Evolutionary conservation across 2,888 invertebrate species (phyloP).

Genomic region (Chydorus sphaericus): DNA sequence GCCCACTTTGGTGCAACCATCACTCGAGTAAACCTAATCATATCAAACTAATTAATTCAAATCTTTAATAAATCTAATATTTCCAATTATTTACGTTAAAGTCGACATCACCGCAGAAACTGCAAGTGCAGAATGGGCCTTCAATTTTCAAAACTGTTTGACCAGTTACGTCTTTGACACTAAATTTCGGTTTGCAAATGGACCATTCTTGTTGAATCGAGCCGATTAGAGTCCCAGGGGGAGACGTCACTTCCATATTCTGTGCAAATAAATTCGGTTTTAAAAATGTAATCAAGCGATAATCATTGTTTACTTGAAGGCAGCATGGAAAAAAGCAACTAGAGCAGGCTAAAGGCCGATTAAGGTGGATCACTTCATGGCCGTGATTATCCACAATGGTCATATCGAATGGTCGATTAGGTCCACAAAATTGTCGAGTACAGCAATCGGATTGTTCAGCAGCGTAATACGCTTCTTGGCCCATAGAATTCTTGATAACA

Average conservation of each 20-base stretch:
- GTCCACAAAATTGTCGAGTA: constrained; percentile 69
- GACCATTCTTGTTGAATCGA: constrained; percentile 14
- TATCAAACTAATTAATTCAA: not conserved
- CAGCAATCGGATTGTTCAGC: constrained; percentile 74
- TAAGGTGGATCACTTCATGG: constrained; percentile 71
- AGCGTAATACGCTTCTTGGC: constrained; percentile 65
- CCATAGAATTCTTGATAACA: constrained; percentile 58
- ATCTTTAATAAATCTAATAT: not conserved
- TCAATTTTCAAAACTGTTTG: constrained; percentile 60
- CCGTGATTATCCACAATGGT: constrained; percentile 65
- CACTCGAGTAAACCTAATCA: constrained; percentile 31
- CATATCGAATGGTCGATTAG: constrained; percentile 70
- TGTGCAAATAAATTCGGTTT: not conserved
- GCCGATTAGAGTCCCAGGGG: constrained; percentile 12
- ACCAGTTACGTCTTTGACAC: constrained; percentile 55
- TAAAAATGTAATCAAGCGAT: not conserved
- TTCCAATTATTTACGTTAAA: constrained; percentile 44
- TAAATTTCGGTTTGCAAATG: constrained; percentile 52
- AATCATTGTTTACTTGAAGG: constrained; percentile 37
- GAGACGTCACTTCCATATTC: constrained; percentile 12
- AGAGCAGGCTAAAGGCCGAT: constrained; percentile 65
- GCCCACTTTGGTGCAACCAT: constrained; percentile 63
- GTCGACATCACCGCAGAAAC: constrained; percentile 66
- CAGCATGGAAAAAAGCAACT: constrained; percentile 79
- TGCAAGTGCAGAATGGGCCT: constrained; percentile 64